phyloP scores from a whole-genome alignment of 64 coral and sea anemone species.

The Stichodactyla helianthus region DNA sequence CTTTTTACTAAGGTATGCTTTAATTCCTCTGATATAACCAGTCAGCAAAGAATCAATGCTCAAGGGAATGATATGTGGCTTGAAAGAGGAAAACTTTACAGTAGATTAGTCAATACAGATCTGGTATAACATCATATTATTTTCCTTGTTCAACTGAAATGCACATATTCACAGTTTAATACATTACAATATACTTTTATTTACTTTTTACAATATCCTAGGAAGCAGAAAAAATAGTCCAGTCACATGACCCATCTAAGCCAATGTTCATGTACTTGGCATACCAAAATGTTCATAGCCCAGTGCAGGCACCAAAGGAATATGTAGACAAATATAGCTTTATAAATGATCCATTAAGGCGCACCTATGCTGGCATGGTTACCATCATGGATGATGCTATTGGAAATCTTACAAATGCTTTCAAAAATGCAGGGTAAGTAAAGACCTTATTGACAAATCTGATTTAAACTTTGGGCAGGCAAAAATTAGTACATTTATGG shows the following conservation, averaged over 20 bases:
- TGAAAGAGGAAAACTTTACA: no score
- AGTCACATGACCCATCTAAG: conserved; percentile 42
- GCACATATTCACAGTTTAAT: neutral
- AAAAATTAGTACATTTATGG: no score
- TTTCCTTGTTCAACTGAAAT: neutral
- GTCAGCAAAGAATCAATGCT: neutral
- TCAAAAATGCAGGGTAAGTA: conserved; percentile 58
- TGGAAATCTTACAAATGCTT: conserved; percentile 60
- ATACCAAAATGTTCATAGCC: conserved; percentile 77
- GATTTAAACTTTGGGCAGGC: neutral
- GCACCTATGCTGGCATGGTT: conserved; percentile 81
- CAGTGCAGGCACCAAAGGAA: conserved; percentile 64
- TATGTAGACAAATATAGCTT: conserved; percentile 50
- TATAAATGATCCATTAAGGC: conserved; percentile 49
- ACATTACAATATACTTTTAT: neutral
- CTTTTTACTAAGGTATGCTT: conserved; percentile 59
- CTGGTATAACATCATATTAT: neutral
- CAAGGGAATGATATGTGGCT: no score
- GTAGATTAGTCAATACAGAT: no score
- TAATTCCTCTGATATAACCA: neutral
- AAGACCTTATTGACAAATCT: neutral
- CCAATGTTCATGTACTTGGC: conserved; percentile 84
- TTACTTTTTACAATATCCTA: neutral
- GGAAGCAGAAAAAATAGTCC: conserved; percentile 59
- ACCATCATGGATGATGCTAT: conserved; percentile 77